These are phyloP conservation scores for Orthosia gothica DNA, from an alignment of 2,888 invertebrate species.

Conservation along the genomic window DNA sequence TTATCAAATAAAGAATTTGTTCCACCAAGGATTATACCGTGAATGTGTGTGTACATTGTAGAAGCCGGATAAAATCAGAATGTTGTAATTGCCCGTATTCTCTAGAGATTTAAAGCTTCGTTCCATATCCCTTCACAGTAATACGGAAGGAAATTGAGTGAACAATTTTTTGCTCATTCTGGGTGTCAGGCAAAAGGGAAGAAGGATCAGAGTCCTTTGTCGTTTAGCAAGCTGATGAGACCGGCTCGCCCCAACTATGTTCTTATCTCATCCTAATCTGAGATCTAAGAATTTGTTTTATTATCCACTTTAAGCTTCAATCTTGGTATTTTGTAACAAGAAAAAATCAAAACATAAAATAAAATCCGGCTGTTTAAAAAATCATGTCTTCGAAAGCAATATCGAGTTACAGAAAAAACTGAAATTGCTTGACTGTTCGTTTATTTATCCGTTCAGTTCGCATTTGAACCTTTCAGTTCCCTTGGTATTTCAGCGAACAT, in stretches of 20 bases:
- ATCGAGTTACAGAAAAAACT: slow-evolving; percentile 21
- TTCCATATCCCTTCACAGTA: slow-evolving; percentile 62
- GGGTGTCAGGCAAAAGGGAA: slow-evolving; percentile 76
- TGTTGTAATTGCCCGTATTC: slow-evolving; percentile 69
- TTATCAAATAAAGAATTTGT: slow-evolving; percentile 60
- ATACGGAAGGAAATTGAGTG: slow-evolving; percentile 67
- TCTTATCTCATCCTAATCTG: slow-evolving; percentile 65
- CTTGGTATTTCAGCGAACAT: slow-evolving; percentile 53
- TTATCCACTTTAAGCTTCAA: slow-evolving; percentile 1
- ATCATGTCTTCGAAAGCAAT: slow-evolving; percentile 14
- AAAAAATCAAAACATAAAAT: not conserved
- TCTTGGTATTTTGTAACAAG: not conserved
- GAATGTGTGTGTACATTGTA: slow-evolving; percentile 57
- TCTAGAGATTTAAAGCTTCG: slow-evolving; percentile 66
- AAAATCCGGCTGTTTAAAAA: slow-evolving; percentile 5
- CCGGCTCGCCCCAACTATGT: slow-evolving; percentile 65
- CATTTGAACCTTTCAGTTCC: slow-evolving; percentile 35
- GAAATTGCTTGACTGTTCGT: slow-evolving; percentile 14
- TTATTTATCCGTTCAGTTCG: slow-evolving; percentile 38
- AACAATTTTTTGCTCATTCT: slow-evolving; percentile 76
- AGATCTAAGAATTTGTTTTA: slow-evolving; percentile 29
- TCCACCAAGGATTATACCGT: slow-evolving; percentile 47
- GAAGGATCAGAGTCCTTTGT: slow-evolving; percentile 80
- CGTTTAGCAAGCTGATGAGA: slow-evolving; percentile 80
- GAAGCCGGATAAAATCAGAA: slow-evolving; percentile 69